These are phyloP conservation scores for Cuculus canorus DNA, from an alignment of 2,797 vertebrate species.

Conservation along the genomic window DNA sequence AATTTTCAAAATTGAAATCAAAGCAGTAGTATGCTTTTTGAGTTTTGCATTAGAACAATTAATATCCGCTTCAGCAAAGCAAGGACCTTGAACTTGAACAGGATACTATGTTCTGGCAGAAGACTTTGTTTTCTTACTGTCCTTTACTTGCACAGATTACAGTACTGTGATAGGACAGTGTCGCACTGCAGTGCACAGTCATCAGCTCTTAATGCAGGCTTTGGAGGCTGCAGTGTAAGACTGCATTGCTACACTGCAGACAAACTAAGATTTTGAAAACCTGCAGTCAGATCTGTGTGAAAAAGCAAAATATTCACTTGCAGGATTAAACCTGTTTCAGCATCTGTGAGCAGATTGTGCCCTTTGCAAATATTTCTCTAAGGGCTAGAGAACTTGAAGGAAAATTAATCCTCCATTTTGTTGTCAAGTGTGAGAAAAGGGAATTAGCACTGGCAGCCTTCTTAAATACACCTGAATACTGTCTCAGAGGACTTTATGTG, in stretches of 20 bases:
- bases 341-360: background rate
- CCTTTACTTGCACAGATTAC: background rate
- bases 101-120: background rate
- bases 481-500: background rate
- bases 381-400: background rate
- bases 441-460: background rate
- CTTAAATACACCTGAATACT: background rate
- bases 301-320: background rate
- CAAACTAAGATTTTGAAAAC: background rate
- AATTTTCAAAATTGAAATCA: background rate
- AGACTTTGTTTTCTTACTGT: background rate
- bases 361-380: background rate
- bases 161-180: background rate
- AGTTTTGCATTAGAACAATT: background rate
- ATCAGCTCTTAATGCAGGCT: background rate
- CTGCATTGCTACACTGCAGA: slow-evolving; percentile 39
- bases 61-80: background rate
- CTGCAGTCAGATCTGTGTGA: background rate
- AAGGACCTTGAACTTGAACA: background rate
- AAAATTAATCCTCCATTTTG: background rate
- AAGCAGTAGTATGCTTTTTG: background rate
- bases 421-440: background rate
- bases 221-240: background rate
- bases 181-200: background rate
- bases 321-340: background rate